Evolutionary conservation across 2,113 vertebrate species (phyloP).

Genomic region (Microcebus murinus): DNA sequence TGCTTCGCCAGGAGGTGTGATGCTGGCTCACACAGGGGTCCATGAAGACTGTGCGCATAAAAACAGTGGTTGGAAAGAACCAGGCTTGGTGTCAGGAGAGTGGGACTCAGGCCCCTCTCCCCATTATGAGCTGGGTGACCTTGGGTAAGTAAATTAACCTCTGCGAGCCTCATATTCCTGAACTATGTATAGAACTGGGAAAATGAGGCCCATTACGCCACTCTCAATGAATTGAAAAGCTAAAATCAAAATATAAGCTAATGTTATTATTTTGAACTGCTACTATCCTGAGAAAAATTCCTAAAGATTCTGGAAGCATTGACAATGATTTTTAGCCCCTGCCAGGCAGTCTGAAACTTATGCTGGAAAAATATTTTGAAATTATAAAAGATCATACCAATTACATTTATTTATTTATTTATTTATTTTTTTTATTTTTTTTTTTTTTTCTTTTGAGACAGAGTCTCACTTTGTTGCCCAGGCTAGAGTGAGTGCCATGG

Average conservation of each 20-base stretch:
- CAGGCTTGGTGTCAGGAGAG: not conserved
- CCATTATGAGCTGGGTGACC: not conserved
- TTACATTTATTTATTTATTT: not conserved
- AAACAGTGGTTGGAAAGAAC: not conserved
- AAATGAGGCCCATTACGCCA: not conserved
- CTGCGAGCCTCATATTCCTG: not conserved
- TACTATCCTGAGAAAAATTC: constrained; percentile 51
- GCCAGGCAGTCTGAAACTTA: constrained; percentile 50
- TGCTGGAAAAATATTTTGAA: constrained; percentile 43
- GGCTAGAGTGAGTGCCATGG: too few species aligned
- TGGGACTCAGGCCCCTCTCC: not conserved
- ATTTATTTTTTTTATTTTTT: too few species aligned
- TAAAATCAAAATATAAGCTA: not conserved
- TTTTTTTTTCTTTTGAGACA: too few species aligned
- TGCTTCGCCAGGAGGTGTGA: constrained; percentile 12
- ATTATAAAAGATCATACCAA: constrained; percentile 20
- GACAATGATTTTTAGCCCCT: constrained; percentile 14
- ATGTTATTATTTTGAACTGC: constrained; percentile 22
- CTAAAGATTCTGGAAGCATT: constrained; percentile 14
- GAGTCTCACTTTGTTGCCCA: too few species aligned
- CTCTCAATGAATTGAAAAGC: not conserved
- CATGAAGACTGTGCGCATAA: not conserved
- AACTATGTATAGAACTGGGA: not conserved
- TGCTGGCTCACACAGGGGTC: not conserved
- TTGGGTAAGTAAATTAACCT: not conserved